phyloP scores from a whole-genome alignment of 1,140 invertebrate genomes.

The Atopsyche davidsoni region DNA sequence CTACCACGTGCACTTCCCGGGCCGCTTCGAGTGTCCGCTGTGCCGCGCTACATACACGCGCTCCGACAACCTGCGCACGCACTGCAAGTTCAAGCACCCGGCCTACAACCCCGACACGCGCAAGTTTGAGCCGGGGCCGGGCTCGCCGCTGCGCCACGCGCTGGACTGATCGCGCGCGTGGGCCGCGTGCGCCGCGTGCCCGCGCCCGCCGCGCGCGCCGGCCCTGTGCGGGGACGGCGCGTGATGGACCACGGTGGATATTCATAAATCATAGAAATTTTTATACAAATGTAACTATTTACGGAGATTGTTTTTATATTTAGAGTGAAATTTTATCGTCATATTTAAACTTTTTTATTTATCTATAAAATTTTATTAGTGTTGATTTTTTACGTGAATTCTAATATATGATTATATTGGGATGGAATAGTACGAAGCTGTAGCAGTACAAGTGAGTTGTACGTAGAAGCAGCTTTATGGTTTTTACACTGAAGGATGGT shows the following conservation, averaged over 20 bases:
- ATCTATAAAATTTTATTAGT: slow-evolving; percentile 51
- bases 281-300: slow-evolving; percentile 54
- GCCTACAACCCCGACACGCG: slow-evolving; percentile 71
- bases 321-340: slow-evolving; percentile 52
- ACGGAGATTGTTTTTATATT: slow-evolving; percentile 54
- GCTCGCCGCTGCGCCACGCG: slow-evolving; percentile 36
- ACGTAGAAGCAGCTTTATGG: slow-evolving; percentile 27
- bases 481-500: slow-evolving; percentile 30
- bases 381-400: slow-evolving; percentile 53
- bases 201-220: slow-evolving; percentile 20
- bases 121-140: slow-evolving; percentile 65
- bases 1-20: slow-evolving; percentile 85
- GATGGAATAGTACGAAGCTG: slow-evolving; percentile 26
- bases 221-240: no score
- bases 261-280: slow-evolving; percentile 52
- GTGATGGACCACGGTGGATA: slow-evolving; percentile 52
- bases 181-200: slow-evolving; percentile 8
- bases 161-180: slow-evolving; percentile 40
- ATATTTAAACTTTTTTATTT: slow-evolving; percentile 46
- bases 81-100: slow-evolving; percentile 85
- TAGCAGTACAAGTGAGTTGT: slow-evolving; percentile 26
- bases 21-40: slow-evolving; percentile 79
- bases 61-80: slow-evolving; percentile 80
- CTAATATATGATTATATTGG: slow-evolving; percentile 42
- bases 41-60: slow-evolving; percentile 81